A percentile compares a stretch with the other conserved stretches of the same genome.
phyloP scores from a whole-genome alignment of 37 sponge, comb jelly and placozoan genomes.

The Aplysina aerophoba region DNA sequence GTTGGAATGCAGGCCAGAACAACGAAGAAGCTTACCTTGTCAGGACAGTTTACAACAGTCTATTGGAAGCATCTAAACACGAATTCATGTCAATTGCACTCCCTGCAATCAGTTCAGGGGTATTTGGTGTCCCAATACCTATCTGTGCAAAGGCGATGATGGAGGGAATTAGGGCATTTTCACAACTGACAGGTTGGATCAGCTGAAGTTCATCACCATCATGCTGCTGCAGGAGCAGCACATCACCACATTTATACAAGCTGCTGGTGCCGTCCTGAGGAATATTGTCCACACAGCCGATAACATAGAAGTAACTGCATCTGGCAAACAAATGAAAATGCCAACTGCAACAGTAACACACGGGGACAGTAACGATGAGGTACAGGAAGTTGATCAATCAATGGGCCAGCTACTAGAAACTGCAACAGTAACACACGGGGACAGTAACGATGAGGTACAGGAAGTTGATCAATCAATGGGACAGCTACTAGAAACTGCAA shows the following conservation, averaged over 20 bases:
- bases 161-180: too few relatives aligned
- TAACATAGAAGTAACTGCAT: neutral
- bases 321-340: slow-evolving; percentile 2
- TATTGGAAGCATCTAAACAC: neutral
- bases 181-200: too few relatives aligned
- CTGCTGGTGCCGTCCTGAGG: neutral
- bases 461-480: too few relatives aligned
- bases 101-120: neutral
- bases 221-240: slow-evolving; percentile 8
- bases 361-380: slow-evolving; percentile 6
- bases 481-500: too few relatives aligned
- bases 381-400: neutral
- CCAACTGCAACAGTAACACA: slow-evolving; percentile 3
- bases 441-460: too few relatives aligned
- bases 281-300: slow-evolving; percentile 3
- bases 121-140: too few relatives aligned
- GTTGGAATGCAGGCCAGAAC: too few relatives aligned
- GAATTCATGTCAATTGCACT: neutral
- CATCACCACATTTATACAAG: slow-evolving; percentile 3
- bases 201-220: slow-evolving; percentile 2
- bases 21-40: slow-evolving; percentile 11
- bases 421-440: too few relatives aligned
- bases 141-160: too few relatives aligned
- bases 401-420: too few relatives aligned
- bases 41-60: slow-evolving; percentile 11